These are phyloP conservation scores for Gobionotothen gibberifrons DNA, from an alignment of 2,797 vertebrate genomes.

Conservation along the genomic window DNA sequence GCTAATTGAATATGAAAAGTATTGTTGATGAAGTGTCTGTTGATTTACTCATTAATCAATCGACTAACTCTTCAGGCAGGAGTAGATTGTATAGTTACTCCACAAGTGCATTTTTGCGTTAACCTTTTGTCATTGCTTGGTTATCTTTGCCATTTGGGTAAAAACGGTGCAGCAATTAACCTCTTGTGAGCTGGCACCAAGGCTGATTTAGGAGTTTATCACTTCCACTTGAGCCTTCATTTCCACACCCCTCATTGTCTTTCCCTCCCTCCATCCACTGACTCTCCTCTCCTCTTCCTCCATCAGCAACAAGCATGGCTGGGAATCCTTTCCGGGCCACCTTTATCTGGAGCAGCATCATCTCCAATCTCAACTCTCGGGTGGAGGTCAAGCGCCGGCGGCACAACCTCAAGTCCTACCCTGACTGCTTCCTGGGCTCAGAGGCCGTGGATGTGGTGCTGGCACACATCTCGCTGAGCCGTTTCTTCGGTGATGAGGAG, in stretches of 20 bases:
- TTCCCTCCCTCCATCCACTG: background rate
- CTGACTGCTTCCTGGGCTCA: slow-evolving; percentile 95
- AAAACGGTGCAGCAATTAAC: background rate
- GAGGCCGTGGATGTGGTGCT: slow-evolving; percentile 94
- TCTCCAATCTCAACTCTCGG: slow-evolving; percentile 89
- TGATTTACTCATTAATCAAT: background rate
- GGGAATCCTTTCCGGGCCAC: slow-evolving; percentile 96
- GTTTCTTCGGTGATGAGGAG: slow-evolving; percentile 91
- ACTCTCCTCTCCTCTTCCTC: slow-evolving; percentile 12
- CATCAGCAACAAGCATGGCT: slow-evolving; percentile 87
- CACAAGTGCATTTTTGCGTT: background rate
- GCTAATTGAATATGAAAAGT: background rate
- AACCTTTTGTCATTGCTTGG: background rate
- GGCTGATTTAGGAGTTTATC: background rate
- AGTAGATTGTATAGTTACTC: background rate
- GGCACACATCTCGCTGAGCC: slow-evolving; percentile 92
- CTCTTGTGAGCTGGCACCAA: background rate
- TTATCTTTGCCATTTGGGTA: background rate
- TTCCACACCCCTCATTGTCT: background rate
- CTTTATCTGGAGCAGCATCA: slow-evolving; percentile 95
- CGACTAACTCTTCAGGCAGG: background rate
- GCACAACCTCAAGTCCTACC: slow-evolving; percentile 93
- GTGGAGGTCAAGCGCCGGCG: slow-evolving; percentile 95
- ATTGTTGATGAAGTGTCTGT: background rate
- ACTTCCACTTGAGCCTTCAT: background rate